Evolutionary conservation across 2,797 vertebrate genomes (phyloP).

Genomic region (Tragopan temminckii): DNA sequence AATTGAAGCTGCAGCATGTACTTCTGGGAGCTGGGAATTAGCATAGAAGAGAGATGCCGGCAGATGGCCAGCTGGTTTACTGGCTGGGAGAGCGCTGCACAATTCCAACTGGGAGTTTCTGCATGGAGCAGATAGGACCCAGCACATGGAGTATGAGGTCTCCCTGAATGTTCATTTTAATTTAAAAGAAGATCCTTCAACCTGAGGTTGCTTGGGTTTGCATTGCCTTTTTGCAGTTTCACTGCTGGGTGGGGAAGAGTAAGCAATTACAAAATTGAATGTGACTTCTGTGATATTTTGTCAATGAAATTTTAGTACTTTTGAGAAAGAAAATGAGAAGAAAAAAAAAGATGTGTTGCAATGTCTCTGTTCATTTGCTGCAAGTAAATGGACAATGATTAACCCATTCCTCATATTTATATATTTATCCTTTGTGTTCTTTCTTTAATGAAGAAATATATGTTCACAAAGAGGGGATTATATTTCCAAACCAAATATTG

Average conservation of each 20-base stretch:
- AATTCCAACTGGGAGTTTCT: conserved; percentile 51
- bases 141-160: background rate
- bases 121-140: conserved; percentile 48
- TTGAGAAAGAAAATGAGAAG: background rate
- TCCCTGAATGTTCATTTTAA: conserved; percentile 36
- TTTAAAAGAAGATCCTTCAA: conserved; percentile 8
- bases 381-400: background rate
- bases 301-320: background rate
- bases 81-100: conserved; percentile 11
- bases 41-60: conserved; percentile 47
- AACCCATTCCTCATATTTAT: background rate
- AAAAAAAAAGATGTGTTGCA: background rate
- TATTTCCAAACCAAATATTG: background rate
- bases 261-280: background rate
- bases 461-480: background rate
- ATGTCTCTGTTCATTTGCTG: background rate
- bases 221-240: background rate
- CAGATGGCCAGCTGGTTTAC: conserved; percentile 51
- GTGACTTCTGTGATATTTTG: conserved; percentile 2
- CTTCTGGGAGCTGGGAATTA: conserved; percentile 48
- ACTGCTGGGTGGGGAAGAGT: background rate
- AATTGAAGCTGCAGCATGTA: conserved; percentile 3
- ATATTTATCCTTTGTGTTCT: background rate
- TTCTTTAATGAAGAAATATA: background rate
- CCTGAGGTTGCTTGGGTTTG: background rate